These are phyloP conservation scores for Caenorhabditis sp. DNA, from an alignment of 2,888 invertebrate genomes.

Conservation along the genomic window DNA sequence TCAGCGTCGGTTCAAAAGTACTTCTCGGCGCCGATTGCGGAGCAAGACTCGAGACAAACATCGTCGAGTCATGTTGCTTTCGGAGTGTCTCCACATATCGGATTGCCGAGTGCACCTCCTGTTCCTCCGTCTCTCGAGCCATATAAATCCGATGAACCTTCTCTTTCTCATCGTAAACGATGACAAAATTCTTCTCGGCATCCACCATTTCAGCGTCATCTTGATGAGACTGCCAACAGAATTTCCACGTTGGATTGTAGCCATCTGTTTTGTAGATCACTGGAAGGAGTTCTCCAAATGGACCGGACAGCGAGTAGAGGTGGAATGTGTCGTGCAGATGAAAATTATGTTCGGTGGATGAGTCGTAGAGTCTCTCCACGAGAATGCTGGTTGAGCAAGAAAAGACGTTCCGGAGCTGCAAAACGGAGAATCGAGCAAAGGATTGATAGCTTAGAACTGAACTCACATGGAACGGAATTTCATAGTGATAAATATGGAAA, in stretches of 20 bases:
- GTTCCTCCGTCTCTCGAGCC: slow-evolving; percentile 55
- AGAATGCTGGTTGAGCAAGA: slow-evolving; percentile 33
- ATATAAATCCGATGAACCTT: slow-evolving; percentile 56
- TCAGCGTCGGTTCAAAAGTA: slow-evolving; percentile 23
- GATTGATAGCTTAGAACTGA: background rate
- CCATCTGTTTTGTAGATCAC: slow-evolving; percentile 66
- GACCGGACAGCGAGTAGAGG: slow-evolving; percentile 70
- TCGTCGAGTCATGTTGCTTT: slow-evolving; percentile 46
- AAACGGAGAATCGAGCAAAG: background rate
- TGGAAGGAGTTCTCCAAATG: slow-evolving; percentile 70
- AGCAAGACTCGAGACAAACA: slow-evolving; percentile 45
- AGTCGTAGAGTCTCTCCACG: slow-evolving; percentile 56
- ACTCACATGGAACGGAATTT: slow-evolving; percentile 70
- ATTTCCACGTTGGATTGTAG: slow-evolving; percentile 61
- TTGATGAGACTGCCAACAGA: slow-evolving; percentile 65
- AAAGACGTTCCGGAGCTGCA: slow-evolving; percentile 57
- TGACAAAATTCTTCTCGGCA: slow-evolving; percentile 40
- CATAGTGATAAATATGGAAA: slow-evolving; percentile 66
- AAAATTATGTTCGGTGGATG: slow-evolving; percentile 42
- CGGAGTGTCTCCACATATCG: slow-evolving; percentile 48
- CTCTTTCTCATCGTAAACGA: slow-evolving; percentile 56
- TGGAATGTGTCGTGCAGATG: slow-evolving; percentile 62
- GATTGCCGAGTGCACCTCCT: slow-evolving; percentile 59
- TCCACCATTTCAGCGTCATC: slow-evolving; percentile 59
- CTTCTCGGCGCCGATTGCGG: slow-evolving; percentile 20